Evolutionary conservation across 2,113 vertebrate species (phyloP).

Genomic region (Isurus oxyrinchus): DNA sequence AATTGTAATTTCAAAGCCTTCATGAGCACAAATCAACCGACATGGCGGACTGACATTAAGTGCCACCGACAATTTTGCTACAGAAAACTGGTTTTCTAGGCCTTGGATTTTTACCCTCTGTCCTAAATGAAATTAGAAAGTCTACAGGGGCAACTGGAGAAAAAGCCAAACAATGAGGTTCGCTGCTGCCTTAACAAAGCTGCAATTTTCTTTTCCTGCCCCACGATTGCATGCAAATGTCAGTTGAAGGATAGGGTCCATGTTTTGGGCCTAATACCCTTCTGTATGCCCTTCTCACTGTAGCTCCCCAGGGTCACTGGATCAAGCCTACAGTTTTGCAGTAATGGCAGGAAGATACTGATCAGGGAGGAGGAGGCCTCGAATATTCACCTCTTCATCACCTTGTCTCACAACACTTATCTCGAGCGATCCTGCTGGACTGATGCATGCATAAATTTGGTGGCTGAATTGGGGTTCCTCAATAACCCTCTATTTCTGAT

Average conservation of each 20-base stretch:
- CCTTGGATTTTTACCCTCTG: too few species aligned
- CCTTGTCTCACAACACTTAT: too few species aligned
- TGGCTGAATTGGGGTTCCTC: too few species aligned
- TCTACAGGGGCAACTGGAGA: not conserved
- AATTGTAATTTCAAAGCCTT: not conserved
- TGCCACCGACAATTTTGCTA: too few species aligned
- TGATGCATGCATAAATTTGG: too few species aligned
- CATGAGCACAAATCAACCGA: not conserved
- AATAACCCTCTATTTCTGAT: too few species aligned
- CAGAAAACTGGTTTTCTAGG: too few species aligned
- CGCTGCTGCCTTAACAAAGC: not conserved
- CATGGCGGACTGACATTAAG: not conserved
- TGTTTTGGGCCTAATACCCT: not conserved
- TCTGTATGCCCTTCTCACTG: not conserved
- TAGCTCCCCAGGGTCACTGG: too few species aligned
- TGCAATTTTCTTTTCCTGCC: not conserved
- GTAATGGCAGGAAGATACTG: not conserved
- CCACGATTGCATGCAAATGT: not conserved
- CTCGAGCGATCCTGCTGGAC: too few species aligned
- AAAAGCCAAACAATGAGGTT: not conserved
- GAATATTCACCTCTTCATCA: not conserved
- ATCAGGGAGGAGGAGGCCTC: not conserved
- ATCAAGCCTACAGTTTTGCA: not conserved
- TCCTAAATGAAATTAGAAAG: not conserved
- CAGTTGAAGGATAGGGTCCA: not conserved